Base-by-base conservation (phyloP, 2,113 vertebrate genomes). In the Onychostoma macrolepis region DNA sequence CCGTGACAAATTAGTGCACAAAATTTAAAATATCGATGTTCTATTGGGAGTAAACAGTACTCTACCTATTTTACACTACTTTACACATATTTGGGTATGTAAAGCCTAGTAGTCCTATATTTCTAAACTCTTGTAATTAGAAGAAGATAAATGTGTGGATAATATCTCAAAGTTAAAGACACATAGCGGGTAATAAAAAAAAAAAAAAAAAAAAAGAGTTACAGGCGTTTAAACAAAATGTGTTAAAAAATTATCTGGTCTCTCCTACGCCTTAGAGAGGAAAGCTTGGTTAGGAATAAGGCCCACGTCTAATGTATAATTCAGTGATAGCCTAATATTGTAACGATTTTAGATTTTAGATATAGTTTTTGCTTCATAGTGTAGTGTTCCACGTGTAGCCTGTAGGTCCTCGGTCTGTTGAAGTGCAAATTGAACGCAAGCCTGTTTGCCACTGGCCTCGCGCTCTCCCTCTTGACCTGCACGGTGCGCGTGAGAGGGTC, bases 401-500 rank as follows among this genome's bases (percentile, higher is more conserved):
- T 33, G 24, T 38, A n/a, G 12, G 21, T 80, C 36, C 33, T 80
- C 53, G 6, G 36, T 80, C 30, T 61, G 78, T 26, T 26, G 38
- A 12, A 43, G 56, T 41, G 41, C 4, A 43, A 65, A 63, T 26
- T 26, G 30, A 28, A 56, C 48, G 84, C 58, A 38, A 65, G 61
- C 56, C 17, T 63, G 65, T 80, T 78, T 80, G 43, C 45, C 43
- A 50, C 79, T 77, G 65, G 87, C 15, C 71, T 38, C 61, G 24
- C 79, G 80, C 61, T 69, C 80, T 84, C 63, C 69, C 80, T 69
- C 75, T 75, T 84, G 81, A 84, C 88, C 80, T 86, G 85, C 56
- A 58, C 48, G 43, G 26, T 28, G 56, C n/a, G 11, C 61, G 56
- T 30, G n/a, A 79, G 69, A 56, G 61, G 81, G 74, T 75, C 86